These are phyloP conservation scores for Archocentrus centrarchus DNA, from an alignment of 2,113 vertebrate genomes.

Conservation along the genomic window DNA sequence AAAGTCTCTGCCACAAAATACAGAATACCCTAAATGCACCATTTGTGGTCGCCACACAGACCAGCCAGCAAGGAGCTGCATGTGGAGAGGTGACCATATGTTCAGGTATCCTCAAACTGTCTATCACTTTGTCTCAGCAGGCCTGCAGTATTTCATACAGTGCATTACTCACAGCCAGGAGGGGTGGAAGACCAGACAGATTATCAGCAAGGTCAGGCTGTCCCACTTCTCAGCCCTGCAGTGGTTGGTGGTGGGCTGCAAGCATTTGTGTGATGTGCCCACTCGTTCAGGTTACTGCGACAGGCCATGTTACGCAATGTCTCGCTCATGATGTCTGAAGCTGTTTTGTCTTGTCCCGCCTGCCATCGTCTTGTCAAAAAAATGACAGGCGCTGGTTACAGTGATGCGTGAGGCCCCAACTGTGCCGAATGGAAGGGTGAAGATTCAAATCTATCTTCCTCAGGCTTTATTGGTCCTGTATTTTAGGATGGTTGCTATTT, in stretches of 20 bases:
- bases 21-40: not conserved
- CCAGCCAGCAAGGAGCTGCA: slow-evolving; percentile 31
- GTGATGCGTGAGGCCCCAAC: not conserved
- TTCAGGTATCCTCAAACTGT: slow-evolving; percentile 61
- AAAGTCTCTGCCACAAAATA: not conserved
- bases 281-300: slow-evolving; percentile 55
- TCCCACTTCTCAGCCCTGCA: slow-evolving; percentile 66
- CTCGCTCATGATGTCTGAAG: slow-evolving; percentile 44
- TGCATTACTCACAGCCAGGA: slow-evolving; percentile 49
- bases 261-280: slow-evolving; percentile 14
- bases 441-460: not conserved
- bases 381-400: not conserved
- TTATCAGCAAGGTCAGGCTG: slow-evolving; percentile 74
- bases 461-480: not conserved
- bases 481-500: not conserved
- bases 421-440: not conserved
- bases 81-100: slow-evolving; percentile 36
- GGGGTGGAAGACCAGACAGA: slow-evolving; percentile 60
- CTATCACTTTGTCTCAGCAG: slow-evolving; percentile 47
- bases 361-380: slow-evolving; percentile 31
- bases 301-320: slow-evolving; percentile 48
- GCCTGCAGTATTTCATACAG: slow-evolving; percentile 39
- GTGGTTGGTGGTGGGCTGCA: slow-evolving; percentile 30
- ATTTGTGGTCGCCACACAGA: slow-evolving; percentile 9
- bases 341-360: slow-evolving; percentile 16